Evolutionary conservation across 1,140 invertebrate genomes (phyloP), one percentile per base, ranked within the genome.

Genomic region (Ladona fulva): DNA sequence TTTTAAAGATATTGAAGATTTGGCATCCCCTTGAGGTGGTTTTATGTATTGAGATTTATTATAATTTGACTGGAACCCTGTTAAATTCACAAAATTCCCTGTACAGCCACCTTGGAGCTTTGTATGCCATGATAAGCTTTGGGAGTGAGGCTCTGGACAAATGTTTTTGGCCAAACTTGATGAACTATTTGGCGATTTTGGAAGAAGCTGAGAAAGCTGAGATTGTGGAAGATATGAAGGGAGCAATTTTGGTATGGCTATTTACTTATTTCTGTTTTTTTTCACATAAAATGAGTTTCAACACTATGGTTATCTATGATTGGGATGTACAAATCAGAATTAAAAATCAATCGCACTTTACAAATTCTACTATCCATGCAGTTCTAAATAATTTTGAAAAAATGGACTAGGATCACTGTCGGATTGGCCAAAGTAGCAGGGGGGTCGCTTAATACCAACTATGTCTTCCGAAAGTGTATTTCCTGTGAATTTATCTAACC

Each of bases 21-120:
- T 66, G 52, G 52, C 52, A 66, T 66, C 52, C 52, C 14, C 52
- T 66, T 66, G 52, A 66, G 52, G 52, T 66, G 52, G 52, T 66
- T 19, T 3, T 66, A 12, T 66, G 14, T 12, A 22, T 66, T 66
- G 52, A 66, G 14, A 66, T 66, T 6, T 66, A 66, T 12, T 66
- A 66, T 22, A 66, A 66, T 66, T 12, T 66, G 14, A 12, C 52
- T 66, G 52, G 52, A 66, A 66, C 52, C 12, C 14, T 66, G 52
- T 19, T 66, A 12, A 66, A 66, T 66, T 22, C 52, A 3, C 52
- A 66, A 22, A 66, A 66, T 66, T 16, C 52, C 5, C 14, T 66
- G 14, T 22, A 66, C 14, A 66, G 52, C 12, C 52, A 66, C n/a
- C n/a, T 66, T 16, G 52, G 52, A 66, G 52, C 52, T 66, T 66